Evolutionary conservation across 2,113 vertebrate genomes (phyloP).

Genomic region (Brachyhypopomus gauderio): DNA sequence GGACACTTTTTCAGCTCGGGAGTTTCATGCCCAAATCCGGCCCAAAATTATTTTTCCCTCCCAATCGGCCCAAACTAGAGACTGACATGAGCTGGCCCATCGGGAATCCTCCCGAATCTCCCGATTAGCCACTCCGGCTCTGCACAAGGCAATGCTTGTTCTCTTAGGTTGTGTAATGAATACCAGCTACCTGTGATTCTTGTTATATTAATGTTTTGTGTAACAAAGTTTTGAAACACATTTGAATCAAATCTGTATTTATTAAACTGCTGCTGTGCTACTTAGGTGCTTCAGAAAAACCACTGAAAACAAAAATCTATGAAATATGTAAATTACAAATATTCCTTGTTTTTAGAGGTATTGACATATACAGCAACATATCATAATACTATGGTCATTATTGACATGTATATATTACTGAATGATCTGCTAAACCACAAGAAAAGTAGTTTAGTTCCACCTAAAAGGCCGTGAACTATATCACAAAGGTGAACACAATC

Average conservation of each 20-base stretch:
- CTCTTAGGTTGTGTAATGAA: constrained; percentile 7
- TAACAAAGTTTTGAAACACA: neutral
- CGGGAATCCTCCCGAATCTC: too few species aligned
- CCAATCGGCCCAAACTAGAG: too few species aligned
- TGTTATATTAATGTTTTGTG: neutral
- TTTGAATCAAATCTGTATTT: constrained; percentile 24
- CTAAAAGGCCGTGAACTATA: neutral
- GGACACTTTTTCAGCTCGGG: too few species aligned
- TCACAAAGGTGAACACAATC: neutral
- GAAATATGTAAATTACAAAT: constrained; percentile 24
- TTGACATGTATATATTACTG: neutral
- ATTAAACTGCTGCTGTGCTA: neutral
- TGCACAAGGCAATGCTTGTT: neutral
- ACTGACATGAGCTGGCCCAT: too few species aligned
- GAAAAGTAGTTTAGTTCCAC: constrained; percentile 3
- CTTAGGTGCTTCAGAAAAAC: constrained; percentile 5
- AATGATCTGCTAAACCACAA: constrained; percentile 15
- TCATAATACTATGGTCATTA: constrained; percentile 9
- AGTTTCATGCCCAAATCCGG: too few species aligned
- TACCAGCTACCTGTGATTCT: neutral
- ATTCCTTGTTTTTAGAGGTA: constrained; percentile 9
- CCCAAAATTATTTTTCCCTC: too few species aligned
- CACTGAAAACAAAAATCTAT: neutral
- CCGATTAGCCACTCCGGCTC: too few species aligned
- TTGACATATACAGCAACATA: neutral